Evolutionary conservation across 2,113 vertebrate species (phyloP), one percentile per base, ranked within the genome.

Genomic region (Myrmecobius fasciatus): DNA sequence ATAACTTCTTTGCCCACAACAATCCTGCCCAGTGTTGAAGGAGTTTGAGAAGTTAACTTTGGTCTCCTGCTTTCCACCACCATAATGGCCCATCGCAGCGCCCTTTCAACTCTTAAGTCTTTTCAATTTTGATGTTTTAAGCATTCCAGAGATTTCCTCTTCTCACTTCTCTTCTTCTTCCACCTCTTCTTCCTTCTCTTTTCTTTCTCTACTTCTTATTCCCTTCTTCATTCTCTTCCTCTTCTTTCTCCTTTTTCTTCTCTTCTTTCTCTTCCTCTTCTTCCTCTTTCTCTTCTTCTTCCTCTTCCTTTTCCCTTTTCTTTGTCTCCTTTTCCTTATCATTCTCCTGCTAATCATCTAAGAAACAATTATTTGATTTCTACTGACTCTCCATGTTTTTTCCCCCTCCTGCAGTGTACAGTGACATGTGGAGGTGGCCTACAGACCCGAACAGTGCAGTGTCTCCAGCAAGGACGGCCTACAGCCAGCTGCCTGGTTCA

Each of bases 401-500:
- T 92, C 75, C 52, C 53, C 52, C 88, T 53, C n/a, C 53, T 92
- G 0, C 98, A 99, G 99, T 99, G 99, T 97, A 99, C 99, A 0
- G 99, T 99, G 60, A 99, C 99, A 17, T 99, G 99, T 17, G 99
- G 99, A 0, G 99, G 99, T 49, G 99, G 99, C 0, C 99, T 99
- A 53, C 99, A 99, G 97, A 99, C 98, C 0, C 99, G 99, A n/a
- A 98, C 97, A 0, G 98, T 99, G 83, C 99, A 99, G 97, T 99
- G 99, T 97, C 98, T 99, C 67, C 98, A 98, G 54, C 99, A 99
- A 47, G 99, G 99, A 88, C 98, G 99, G 26, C 99, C 99, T 0
- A 98, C 99, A 0, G 97, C 98, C 0, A 99, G 99, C 52, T 99
- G 99, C 94, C 97, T 98, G 93, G 97, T 98, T 93, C 99, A 99